Evolutionary conservation across 2,113 vertebrate species (phyloP).

Genomic region (Galeopterus variegatus): DNA sequence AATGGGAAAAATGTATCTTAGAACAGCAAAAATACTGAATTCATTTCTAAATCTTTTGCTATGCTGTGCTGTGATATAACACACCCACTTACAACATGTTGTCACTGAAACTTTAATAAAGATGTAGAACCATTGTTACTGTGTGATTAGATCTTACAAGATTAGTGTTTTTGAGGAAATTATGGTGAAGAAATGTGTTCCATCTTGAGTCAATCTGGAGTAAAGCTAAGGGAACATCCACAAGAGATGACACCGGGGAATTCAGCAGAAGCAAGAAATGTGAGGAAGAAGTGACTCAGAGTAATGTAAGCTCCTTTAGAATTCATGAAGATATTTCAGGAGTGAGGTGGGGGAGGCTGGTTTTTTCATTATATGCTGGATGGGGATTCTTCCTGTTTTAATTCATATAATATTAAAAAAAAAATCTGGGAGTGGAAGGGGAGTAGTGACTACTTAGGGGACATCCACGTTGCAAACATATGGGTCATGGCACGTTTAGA

Average conservation of each 20-base stretch:
- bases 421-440: not conserved
- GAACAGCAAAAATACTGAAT: not conserved
- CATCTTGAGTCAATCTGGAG: not conserved
- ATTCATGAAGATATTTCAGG: not conserved
- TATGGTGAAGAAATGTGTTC: not conserved
- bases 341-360: not conserved
- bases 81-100: not conserved
- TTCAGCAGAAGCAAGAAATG: not conserved
- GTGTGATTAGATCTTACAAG: not conserved
- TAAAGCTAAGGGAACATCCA: not conserved
- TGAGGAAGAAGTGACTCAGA: not conserved
- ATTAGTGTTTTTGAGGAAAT: constrained; percentile 7
- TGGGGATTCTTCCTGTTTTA: constrained; percentile 33
- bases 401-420: not conserved
- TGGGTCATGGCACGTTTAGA: not conserved
- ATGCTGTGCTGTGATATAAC: not conserved
- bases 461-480: not conserved
- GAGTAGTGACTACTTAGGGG: not conserved
- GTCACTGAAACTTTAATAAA: constrained; percentile 24
- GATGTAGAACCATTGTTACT: not conserved
- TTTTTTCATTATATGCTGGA: not conserved
- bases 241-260: not conserved
- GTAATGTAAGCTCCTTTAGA: not conserved
- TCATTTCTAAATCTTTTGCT: constrained; percentile 20
- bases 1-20: not conserved